phyloP scores from a whole-genome alignment of 2,113 vertebrate species.

The Pavo muticus region DNA sequence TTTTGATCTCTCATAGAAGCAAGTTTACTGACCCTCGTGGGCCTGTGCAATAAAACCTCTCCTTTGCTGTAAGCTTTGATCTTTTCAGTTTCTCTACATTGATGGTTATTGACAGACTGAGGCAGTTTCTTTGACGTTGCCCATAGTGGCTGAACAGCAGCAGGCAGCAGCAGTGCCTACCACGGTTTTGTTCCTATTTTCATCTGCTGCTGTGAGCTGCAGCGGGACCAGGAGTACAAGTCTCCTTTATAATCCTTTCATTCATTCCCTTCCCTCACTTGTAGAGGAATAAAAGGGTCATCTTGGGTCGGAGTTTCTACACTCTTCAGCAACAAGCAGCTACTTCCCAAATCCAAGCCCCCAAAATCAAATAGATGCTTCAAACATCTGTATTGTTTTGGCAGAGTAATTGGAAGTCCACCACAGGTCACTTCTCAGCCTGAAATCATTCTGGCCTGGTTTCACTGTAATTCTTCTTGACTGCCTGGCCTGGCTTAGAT shows the following conservation, averaged over 20 bases:
- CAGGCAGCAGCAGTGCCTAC: neutral
- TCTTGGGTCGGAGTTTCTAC: neutral
- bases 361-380: neutral
- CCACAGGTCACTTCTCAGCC: neutral
- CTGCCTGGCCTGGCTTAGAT: neutral
- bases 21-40: neutral
- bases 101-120: neutral
- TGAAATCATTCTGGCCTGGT: neutral
- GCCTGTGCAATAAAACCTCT: neutral
- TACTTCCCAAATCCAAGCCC: neutral
- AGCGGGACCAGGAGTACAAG: neutral
- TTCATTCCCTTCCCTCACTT: neutral
- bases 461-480: fast-evolving
- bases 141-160: neutral
- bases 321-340: neutral
- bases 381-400: neutral
- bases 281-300: neutral
- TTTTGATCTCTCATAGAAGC: neutral
- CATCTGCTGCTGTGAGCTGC: neutral
- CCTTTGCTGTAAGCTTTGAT: neutral
- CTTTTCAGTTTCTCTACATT: neutral
- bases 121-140: neutral
- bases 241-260: neutral
- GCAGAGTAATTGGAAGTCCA: neutral
- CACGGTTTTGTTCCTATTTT: neutral